Evolutionary conservation across 2,888 invertebrate genomes (phyloP).

Genomic region (Lepidonotus clava): DNA sequence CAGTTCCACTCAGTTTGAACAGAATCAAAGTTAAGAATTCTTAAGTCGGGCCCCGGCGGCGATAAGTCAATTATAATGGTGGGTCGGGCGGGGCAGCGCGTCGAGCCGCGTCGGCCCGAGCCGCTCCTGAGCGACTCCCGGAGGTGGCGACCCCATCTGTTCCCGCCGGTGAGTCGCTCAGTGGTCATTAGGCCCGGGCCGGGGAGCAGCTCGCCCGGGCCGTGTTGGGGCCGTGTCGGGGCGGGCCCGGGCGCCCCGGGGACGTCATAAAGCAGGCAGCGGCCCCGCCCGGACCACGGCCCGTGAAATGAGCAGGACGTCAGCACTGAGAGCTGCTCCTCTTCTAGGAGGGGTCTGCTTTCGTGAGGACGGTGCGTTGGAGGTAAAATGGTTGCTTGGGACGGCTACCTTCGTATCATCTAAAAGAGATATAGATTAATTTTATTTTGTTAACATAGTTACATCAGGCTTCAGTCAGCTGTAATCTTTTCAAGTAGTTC

Average conservation of each 20-base stretch:
- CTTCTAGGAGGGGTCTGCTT: too few relatives aligned
- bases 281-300: not conserved
- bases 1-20: too few relatives aligned
- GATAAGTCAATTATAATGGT: slow-evolving; percentile 42
- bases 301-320: slow-evolving; percentile 49
- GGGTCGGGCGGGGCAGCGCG: not conserved
- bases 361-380: too few relatives aligned
- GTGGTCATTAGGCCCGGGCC: slow-evolving; percentile 35
- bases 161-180: slow-evolving; percentile 8
- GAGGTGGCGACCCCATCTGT: slow-evolving; percentile 43
- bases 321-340: not conserved
- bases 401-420: too few relatives aligned
- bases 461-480: too few relatives aligned
- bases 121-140: not conserved
- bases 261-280: slow-evolving; percentile 48
- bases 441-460: too few relatives aligned
- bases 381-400: too few relatives aligned
- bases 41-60: not conserved
- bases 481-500: too few relatives aligned
- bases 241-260: not conserved
- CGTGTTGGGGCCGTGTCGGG: not conserved
- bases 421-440: too few relatives aligned
- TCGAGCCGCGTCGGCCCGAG: too few relatives aligned
- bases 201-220: slow-evolving; percentile 12
- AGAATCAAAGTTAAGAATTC: too few relatives aligned